phyloP scores from a whole-genome alignment of 2,888 invertebrate genomes.

The Drosophila hawaiiensis region DNA sequence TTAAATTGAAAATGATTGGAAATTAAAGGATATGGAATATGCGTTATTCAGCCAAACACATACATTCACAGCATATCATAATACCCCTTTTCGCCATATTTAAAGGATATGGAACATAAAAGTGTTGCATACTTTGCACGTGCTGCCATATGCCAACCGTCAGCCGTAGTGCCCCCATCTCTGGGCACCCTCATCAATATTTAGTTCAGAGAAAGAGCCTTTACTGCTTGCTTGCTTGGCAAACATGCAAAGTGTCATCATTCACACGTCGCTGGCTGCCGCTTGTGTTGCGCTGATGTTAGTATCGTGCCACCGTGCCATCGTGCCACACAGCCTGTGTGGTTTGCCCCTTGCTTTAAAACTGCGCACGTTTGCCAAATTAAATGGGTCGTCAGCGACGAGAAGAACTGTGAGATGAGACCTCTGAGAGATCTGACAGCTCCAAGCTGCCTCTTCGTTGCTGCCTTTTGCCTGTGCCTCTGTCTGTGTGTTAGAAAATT shows the following conservation, averaged over 20 bases:
- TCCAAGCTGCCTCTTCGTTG: slow-evolving; percentile 41
- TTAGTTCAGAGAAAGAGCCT: slow-evolving; percentile 65
- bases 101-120: slow-evolving; percentile 22
- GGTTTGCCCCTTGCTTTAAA: slow-evolving; percentile 63
- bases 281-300: slow-evolving; percentile 17
- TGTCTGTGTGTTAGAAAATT: slow-evolving; percentile 53
- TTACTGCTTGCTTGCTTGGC: slow-evolving; percentile 66
- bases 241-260: slow-evolving; percentile 82
- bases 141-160: slow-evolving; percentile 55
- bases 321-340: slow-evolving; percentile 27
- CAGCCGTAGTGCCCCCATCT: slow-evolving; percentile 15
- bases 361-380: slow-evolving; percentile 82
- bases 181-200: slow-evolving; percentile 74
- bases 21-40: not conserved
- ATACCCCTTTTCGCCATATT: too few relatives aligned
- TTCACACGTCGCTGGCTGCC: slow-evolving; percentile 74
- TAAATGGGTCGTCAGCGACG: slow-evolving; percentile 75
- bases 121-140: slow-evolving; percentile 79
- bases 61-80: not conserved
- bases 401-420: slow-evolving; percentile 34
- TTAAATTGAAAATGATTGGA: too few relatives aligned
- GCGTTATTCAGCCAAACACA: not conserved
- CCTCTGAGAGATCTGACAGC: slow-evolving; percentile 19
- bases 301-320: slow-evolving; percentile 6
- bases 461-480: slow-evolving; percentile 54